Conservation (phyloP, 2,888 invertebrate genomes). For the Drosophila kambysellisi region DNA sequence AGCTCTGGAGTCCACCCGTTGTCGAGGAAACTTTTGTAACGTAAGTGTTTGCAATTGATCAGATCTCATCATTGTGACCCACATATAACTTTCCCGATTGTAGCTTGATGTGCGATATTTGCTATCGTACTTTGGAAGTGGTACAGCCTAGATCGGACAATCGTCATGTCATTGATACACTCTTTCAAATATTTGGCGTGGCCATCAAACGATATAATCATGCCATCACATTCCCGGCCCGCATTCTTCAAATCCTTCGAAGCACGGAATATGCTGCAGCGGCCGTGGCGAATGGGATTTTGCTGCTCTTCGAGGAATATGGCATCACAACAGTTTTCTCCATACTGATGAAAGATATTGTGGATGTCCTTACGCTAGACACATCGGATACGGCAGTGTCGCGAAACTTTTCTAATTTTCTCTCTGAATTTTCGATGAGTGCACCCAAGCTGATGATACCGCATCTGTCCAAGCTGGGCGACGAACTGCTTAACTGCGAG, state of each 20-base stretch:
- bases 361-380: constrained; percentile 81
- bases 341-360: constrained; percentile 83
- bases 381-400: constrained; percentile 81
- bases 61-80: neutral
- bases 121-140: constrained; percentile 83
- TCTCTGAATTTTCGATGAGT: constrained; percentile 82
- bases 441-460: constrained; percentile 84
- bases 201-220: constrained; percentile 94
- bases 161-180: constrained; percentile 88
- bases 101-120: constrained; percentile 83
- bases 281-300: constrained; percentile 83
- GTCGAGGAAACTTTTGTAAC: constrained; percentile 93
- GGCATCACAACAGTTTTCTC: constrained; percentile 83
- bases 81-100: neutral
- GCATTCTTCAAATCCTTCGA: constrained; percentile 87
- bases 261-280: constrained; percentile 81
- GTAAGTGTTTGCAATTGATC: constrained; percentile 86
- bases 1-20: constrained; percentile 93
- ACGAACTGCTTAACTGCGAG: constrained; percentile 86
- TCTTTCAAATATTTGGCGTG: constrained; percentile 92
- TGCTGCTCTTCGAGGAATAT: constrained; percentile 83
- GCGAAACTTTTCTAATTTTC: constrained; percentile 83
- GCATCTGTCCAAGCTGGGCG: constrained; percentile 82
- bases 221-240: constrained; percentile 91
- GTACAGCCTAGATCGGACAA: constrained; percentile 86